Conservation (phyloP, 2,113 vertebrate genomes). For the Peromyscus maniculatus region DNA sequence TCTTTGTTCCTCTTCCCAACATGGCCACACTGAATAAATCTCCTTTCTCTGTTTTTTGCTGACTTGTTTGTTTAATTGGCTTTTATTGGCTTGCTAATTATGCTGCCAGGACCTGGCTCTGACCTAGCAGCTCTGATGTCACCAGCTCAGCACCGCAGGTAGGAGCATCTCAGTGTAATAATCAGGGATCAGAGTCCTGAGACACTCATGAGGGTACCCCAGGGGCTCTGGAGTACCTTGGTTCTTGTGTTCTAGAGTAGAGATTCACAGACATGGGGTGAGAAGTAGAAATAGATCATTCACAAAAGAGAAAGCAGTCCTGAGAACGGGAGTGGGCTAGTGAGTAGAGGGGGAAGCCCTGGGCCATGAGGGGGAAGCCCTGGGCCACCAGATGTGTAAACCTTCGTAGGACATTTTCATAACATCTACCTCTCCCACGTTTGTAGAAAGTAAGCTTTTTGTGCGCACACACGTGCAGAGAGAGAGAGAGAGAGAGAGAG, state of each 20-base stretch:
- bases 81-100: neutral
- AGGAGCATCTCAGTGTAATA: neutral
- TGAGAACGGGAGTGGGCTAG: neutral
- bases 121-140: neutral
- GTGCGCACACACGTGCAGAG: too few species aligned
- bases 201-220: neutral
- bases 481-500: too few species aligned
- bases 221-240: neutral
- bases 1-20: neutral
- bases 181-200: neutral
- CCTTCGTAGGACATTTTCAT: neutral
- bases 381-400: neutral
- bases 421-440: neutral
- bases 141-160: neutral
- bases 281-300: neutral
- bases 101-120: neutral
- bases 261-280: neutral
- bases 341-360: neutral
- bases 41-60: neutral
- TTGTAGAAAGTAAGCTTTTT: neutral
- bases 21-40: neutral
- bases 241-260: neutral
- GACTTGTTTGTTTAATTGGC: neutral
- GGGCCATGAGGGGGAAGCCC: neutral
- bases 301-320: neutral